Base-by-base conservation (phyloP, 2,888 invertebrate species). In the Plusia festucae region DNA sequence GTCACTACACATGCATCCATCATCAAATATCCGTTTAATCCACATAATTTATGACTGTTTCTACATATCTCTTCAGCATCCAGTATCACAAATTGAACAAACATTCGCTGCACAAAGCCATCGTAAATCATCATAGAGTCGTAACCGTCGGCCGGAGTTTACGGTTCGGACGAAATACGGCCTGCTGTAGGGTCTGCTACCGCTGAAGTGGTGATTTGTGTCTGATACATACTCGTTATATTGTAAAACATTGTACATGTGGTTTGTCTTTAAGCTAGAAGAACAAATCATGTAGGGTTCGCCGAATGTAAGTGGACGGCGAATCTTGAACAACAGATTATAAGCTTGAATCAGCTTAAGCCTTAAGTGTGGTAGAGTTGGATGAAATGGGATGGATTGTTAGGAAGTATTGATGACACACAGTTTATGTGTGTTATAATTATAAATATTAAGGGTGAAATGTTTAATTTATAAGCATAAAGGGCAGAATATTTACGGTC, bases 81-180 rank as follows among this genome's bases (percentile, higher is more conserved):
- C 54, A 40, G 54, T 52, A 56, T 58, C 64, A 49, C 24, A 51
- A 27, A 40, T 40, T 55, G 53, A 60, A 63, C 65, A 61, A 65
- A 53, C 58, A 68, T 1, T 22, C 55, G 55, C 15, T 18, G 24
- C 56, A 65, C 72, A 73, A 70, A 70, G 72, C 34, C 2, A 51
- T 60, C 61, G 61, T 73, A 71, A 71, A 76, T 73, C 56, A 62
- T 49, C 32, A 20, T 20, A 24, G 56, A 54, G 53, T 59, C 66
- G 72, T 76, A 60, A 61, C 53, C 44, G 55, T 46, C 60, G 59
- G 60, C 58, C 44, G 55, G 58, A 65, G 60, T 73, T 73, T 71
- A 73, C 56, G 53, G 61, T 51, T 20, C 13, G 51, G 51, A 59
- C 52, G 44, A 61, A 59, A 60, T 62, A 76, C 46, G 51, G 16